A percentile compares a stretch with the other conserved stretches of the same genome.
phyloP scores from a whole-genome alignment of 2,888 invertebrate species.

The Andrena chrysosceles region DNA sequence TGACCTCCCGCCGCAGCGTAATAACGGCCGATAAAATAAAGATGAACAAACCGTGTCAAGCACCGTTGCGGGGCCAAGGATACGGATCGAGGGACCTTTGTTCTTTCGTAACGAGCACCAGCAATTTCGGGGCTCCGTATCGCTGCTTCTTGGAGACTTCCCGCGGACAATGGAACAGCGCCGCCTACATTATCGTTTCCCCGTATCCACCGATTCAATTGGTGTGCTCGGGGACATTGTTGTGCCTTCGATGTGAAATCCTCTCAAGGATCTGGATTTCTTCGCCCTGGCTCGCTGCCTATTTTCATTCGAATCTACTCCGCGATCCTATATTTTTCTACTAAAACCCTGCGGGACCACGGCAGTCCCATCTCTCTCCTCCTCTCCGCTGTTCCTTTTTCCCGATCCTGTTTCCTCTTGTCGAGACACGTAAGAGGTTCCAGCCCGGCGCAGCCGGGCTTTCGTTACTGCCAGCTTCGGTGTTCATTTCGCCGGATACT shows the following conservation, averaged over 20 bases:
- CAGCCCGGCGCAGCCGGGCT: neutral
- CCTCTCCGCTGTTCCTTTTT: neutral
- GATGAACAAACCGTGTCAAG: constrained; percentile 10
- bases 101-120: constrained; percentile 28
- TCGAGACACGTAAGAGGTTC: neutral
- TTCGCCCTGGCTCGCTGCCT: constrained; percentile 41
- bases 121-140: constrained; percentile 33
- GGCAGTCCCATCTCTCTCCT: neutral
- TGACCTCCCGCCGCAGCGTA: neutral
- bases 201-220: constrained; percentile 50
- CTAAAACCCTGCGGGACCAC: constrained; percentile 38
- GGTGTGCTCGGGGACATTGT: constrained; percentile 33
- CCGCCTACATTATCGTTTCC: constrained; percentile 49
- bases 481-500: constrained; percentile 21
- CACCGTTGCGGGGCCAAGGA: constrained; percentile 7
- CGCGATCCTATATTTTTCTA: constrained; percentile 32
- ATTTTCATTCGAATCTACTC: constrained; percentile 33
- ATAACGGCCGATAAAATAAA: constrained; percentile 35
- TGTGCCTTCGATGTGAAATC: constrained; percentile 39
- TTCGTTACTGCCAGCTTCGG: constrained; percentile 10
- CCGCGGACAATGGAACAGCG: constrained; percentile 37
- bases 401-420: neutral
- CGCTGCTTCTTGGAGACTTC: constrained; percentile 4
- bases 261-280: constrained; percentile 37
- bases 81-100: constrained; percentile 14